Evolutionary conservation across 2,888 invertebrate species (phyloP).

Genomic region (Diarsia brunnea): DNA sequence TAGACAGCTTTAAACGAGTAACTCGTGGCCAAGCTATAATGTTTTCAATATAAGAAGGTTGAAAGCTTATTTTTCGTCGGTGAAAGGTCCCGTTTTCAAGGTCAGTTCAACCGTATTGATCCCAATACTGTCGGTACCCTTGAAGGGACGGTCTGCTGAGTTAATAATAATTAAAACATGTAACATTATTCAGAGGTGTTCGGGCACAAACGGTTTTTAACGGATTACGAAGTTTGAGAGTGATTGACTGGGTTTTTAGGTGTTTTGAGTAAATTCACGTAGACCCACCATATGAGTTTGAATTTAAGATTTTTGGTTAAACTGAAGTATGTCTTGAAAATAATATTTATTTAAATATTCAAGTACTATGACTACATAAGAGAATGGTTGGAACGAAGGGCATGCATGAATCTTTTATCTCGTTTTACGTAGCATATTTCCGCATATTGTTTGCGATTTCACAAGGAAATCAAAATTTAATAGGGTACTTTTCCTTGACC

Average conservation of each 20-base stretch:
- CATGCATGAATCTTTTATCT: no score
- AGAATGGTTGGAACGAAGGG: no score
- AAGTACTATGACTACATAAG: no score
- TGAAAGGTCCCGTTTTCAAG: slow-evolving; percentile 57
- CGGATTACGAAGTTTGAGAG: slow-evolving; percentile 23
- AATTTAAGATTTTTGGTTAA: not conserved
- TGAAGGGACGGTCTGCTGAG: slow-evolving; percentile 21
- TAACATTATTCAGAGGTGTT: slow-evolving; percentile 39
- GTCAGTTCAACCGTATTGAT: slow-evolving; percentile 67
- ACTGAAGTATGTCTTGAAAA: not conserved
- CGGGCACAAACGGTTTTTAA: slow-evolving; percentile 22
- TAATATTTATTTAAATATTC: no score
- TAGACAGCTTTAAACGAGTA: not conserved
- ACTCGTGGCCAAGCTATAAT: not conserved
- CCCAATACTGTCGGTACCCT: slow-evolving; percentile 44
- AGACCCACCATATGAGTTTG: not conserved
- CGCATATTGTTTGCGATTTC: no score
- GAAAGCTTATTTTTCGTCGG: slow-evolving; percentile 43
- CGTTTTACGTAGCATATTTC: no score
- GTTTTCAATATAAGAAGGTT: not conserved
- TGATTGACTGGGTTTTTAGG: slow-evolving; percentile 21
- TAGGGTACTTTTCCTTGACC: no score
- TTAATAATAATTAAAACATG: slow-evolving; percentile 57
- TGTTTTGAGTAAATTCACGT: not conserved
- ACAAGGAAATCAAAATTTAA: no score